These are phyloP conservation scores for Drosophila pectinifera DNA, from an alignment of 1,140 invertebrate genomes.

Conservation along the genomic window DNA sequence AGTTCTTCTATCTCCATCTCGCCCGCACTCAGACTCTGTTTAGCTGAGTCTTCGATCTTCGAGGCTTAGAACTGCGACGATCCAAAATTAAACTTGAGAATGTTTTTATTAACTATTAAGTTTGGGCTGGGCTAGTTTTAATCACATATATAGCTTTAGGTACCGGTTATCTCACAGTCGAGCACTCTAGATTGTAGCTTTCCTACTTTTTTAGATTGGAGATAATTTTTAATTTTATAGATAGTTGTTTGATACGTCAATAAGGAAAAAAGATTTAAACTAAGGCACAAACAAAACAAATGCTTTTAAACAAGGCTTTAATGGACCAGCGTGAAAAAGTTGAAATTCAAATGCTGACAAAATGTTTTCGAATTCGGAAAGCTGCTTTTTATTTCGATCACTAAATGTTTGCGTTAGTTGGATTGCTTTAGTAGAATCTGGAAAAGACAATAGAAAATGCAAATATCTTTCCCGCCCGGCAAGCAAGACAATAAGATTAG, in stretches of 20 bases:
- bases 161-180: too few species aligned
- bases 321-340: constrained; percentile 4
- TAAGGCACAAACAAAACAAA: not conserved
- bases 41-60: too few species aligned
- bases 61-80: too few species aligned
- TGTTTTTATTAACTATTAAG: too few species aligned
- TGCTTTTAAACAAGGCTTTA: constrained; percentile 14
- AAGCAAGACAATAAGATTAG: constrained; percentile 52
- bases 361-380: constrained; percentile 53
- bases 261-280: constrained; percentile 16
- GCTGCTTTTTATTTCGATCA: constrained; percentile 31
- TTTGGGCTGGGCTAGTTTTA: too few species aligned
- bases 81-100: too few species aligned
- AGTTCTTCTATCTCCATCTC: too few species aligned
- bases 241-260: constrained; percentile 27
- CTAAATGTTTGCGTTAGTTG: constrained; percentile 47
- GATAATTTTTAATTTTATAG: not conserved
- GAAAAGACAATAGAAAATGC: constrained; percentile 69
- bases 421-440: constrained; percentile 54
- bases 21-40: too few species aligned
- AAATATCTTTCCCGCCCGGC: constrained; percentile 40
- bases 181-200: too few species aligned
- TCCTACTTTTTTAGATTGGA: not conserved
- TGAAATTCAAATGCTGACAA: constrained; percentile 15
- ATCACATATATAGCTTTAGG: too few species aligned